Evolutionary conservation across 2,113 vertebrate genomes (phyloP), one percentile per base, ranked within the genome.

Genomic region (Saccopteryx bilineata): DNA sequence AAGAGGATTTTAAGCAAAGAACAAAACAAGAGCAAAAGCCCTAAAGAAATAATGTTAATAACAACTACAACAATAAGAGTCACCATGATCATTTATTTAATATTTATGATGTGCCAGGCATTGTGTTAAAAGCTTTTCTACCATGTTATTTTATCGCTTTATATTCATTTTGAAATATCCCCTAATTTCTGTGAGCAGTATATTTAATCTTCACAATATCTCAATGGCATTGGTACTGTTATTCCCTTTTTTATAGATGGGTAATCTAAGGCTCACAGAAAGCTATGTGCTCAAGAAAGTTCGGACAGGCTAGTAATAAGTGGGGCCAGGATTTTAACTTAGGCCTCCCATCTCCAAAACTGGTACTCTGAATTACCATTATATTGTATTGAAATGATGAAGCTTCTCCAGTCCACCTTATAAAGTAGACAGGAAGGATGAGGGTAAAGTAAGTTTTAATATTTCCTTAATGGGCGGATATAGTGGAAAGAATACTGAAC

Each of bases 1-100:
- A 26, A 88, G 78, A 88, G 9, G 24, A 83, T 85, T 92, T 85
- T 33, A 94, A 88, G 18, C 74, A 74, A 60, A 92, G 6, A 65
- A 81, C 24, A 86, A 81, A 86, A 81, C 39, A 79, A 95, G 46
- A 80, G 31, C 58, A 90, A 28, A 81, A 86, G 12, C 23, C 26
- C 54, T 84, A 63, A 50, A 80, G 65, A 78, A 71, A 60, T 60
- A 63, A 71, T 52, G 75, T 83, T 83, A 66, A 26, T 88, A 90
- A 83, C 54, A 46, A 71, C 54, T 61, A 69, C 48, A 85, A 83
- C 82, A 33, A 12, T 83, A 66, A 60, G 56, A 94, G 75, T 75
- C 48, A 89, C 31, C 52, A 28, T 26, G 81, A 12, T 85, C n/a
- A 56, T 83, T 85, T 65, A 75, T 52, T 90, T 94, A 65, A 50